A percentile compares a stretch with the other conserved stretches of the same genome.
These are phyloP conservation scores for Theocolax elegans DNA, from an alignment of 1,140 invertebrate genomes.

Conservation along the genomic window DNA sequence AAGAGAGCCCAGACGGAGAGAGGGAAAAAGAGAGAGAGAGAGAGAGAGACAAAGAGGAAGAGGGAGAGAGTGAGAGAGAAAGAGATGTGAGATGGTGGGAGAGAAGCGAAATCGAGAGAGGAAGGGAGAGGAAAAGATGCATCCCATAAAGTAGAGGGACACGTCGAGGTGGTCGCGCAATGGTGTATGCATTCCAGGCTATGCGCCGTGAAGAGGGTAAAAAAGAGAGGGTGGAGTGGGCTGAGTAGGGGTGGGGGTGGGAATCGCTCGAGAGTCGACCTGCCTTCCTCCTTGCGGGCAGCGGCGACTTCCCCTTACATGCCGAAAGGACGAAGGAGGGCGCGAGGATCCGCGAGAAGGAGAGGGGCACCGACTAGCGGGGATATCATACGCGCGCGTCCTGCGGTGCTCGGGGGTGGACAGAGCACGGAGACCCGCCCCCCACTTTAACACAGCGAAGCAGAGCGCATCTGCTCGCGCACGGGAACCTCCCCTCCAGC, in stretches of 20 bases:
- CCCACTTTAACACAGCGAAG: slow-evolving; percentile 59
- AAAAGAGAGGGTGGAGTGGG: slow-evolving; percentile 7
- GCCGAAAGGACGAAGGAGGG: slow-evolving; percentile 34
- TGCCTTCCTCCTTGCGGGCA: slow-evolving; percentile 48
- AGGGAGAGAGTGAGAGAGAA: neutral
- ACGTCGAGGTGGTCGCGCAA: slow-evolving; percentile 1
- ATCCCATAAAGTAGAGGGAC: slow-evolving; percentile 13
- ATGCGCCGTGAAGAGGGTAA: slow-evolving; percentile 16
- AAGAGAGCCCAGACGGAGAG: neutral
- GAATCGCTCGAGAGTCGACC: slow-evolving; percentile 34
- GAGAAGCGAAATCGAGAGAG: neutral
- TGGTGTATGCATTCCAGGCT: slow-evolving; percentile 28
- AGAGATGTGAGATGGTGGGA: neutral
- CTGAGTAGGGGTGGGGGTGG: neutral
- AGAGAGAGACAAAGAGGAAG: neutral
- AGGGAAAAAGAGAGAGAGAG: neutral
- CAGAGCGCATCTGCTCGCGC: slow-evolving; percentile 57
- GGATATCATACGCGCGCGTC: slow-evolving; percentile 49
- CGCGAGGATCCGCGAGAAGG: slow-evolving; percentile 39
- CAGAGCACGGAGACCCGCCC: slow-evolving; percentile 62
- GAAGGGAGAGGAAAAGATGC: neutral
- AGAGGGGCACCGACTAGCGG: slow-evolving; percentile 42
- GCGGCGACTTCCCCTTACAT: slow-evolving; percentile 43
- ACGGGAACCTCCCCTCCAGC: slow-evolving; percentile 57
- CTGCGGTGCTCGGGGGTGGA: slow-evolving; percentile 60